Conservation (phyloP, 2,888 invertebrate species). For the Adelognathus sp. region DNA sequence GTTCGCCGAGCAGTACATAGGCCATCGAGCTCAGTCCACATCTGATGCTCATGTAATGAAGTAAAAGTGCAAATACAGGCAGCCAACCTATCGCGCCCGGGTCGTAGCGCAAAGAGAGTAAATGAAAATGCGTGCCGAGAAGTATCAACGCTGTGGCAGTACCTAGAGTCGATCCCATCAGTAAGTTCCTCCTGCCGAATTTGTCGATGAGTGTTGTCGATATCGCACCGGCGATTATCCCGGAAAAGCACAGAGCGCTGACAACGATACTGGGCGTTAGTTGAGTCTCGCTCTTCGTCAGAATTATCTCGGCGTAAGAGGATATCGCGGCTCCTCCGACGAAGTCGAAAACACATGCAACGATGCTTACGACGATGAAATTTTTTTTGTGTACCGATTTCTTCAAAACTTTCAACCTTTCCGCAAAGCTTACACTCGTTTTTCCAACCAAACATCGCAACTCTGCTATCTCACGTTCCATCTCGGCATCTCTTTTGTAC, state of each 20-base stretch:
- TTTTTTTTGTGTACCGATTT: slow-evolving; percentile 78
- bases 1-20: slow-evolving; percentile 72
- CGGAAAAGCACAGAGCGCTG: slow-evolving; percentile 82
- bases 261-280: slow-evolving; percentile 79
- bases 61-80: slow-evolving; percentile 68
- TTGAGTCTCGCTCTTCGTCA: slow-evolving; percentile 75
- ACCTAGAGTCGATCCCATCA: slow-evolving; percentile 80
- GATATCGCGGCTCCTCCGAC: slow-evolving; percentile 80
- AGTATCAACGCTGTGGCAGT: slow-evolving; percentile 72
- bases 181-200: slow-evolving; percentile 81
- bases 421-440: slow-evolving; percentile 61
- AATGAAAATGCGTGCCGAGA: slow-evolving; percentile 73
- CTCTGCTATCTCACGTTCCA: slow-evolving; percentile 73
- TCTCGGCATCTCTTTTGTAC: slow-evolving; percentile 71
- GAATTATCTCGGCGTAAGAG: slow-evolving; percentile 80
- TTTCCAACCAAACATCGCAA: slow-evolving; percentile 72
- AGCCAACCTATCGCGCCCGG: slow-evolving; percentile 66
- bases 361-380: slow-evolving; percentile 77
- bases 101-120: slow-evolving; percentile 63
- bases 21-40: slow-evolving; percentile 74
- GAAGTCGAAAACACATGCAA: slow-evolving; percentile 83
- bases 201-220: slow-evolving; percentile 81
- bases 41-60: slow-evolving; percentile 68
- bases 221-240: slow-evolving; percentile 81
- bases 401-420: slow-evolving; percentile 68